Percentiles rank a stretch among this genome's conserved stretches.
phyloP scores from a whole-genome alignment of 2,888 invertebrate genomes.

The Druceiella hillmani region DNA sequence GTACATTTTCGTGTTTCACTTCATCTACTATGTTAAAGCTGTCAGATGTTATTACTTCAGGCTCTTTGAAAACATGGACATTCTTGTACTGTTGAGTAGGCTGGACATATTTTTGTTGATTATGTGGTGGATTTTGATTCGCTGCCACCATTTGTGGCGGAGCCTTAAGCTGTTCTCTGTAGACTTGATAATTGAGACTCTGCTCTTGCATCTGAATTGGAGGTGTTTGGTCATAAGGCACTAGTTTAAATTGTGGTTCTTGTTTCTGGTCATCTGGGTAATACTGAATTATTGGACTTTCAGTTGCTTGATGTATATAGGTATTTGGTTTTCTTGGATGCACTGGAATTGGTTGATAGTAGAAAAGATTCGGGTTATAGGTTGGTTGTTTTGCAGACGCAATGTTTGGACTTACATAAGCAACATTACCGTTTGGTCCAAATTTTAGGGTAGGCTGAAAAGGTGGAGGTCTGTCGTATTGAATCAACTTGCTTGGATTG shows the following conservation, averaged over 20 bases:
- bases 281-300: constrained; percentile 34
- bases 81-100: too few species aligned
- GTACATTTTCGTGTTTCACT: too few species aligned
- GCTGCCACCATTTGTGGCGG: too few species aligned
- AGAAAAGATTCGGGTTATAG: constrained; percentile 4
- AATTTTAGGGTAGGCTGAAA: constrained; percentile 31
- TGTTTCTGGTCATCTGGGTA: constrained; percentile 38
- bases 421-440: constrained; percentile 30
- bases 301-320: constrained; percentile 33
- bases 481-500: constrained; percentile 42
- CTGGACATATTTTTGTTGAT: too few species aligned
- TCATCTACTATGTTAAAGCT: too few species aligned
- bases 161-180: too few species aligned
- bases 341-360: constrained; percentile 11
- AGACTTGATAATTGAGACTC: constrained; percentile 13
- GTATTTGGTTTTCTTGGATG: constrained; percentile 33
- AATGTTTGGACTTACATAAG: constrained; percentile 5
- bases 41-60: too few species aligned
- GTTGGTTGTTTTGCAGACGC: constrained; percentile 8
- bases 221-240: constrained; percentile 49
- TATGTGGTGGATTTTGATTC: too few species aligned
- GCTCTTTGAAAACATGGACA: too few species aligned
- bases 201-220: constrained; percentile 30
- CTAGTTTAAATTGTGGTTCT: constrained; percentile 39
- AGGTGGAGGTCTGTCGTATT: constrained; percentile 33